These are phyloP conservation scores for Laticauda colubrina DNA, from an alignment of 2,113 vertebrate genomes.

Conservation along the genomic window DNA sequence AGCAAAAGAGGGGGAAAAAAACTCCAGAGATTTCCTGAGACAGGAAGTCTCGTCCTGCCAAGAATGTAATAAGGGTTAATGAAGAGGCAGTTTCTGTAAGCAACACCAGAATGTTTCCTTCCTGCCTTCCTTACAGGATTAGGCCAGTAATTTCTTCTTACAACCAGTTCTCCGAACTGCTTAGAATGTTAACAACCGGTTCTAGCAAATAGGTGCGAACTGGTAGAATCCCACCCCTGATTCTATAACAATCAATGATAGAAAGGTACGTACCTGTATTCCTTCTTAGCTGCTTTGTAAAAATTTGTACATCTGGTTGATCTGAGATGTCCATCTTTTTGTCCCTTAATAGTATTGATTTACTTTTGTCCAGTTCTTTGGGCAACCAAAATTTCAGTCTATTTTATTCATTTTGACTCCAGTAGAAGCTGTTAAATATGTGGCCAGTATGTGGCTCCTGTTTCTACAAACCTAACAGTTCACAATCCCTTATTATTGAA, in stretches of 20 bases:
- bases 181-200: too few relatives aligned
- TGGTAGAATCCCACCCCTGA: too few relatives aligned
- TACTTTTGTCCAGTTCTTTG: background rate
- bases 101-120: too few relatives aligned
- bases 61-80: too few relatives aligned
- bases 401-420: background rate
- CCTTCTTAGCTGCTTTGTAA: background rate
- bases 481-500: background rate
- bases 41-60: too few relatives aligned
- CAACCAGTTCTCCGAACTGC: too few relatives aligned
- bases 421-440: background rate
- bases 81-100: too few relatives aligned
- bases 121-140: too few relatives aligned
- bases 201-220: too few relatives aligned
- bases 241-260: background rate
- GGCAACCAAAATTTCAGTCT: background rate
- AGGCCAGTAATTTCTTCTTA: too few relatives aligned
- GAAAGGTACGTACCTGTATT: background rate
- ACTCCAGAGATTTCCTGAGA: too few relatives aligned
- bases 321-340: background rate
- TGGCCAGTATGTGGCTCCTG: background rate
- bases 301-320: background rate
- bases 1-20: too few relatives aligned
- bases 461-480: background rate
- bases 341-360: background rate